Evolutionary conservation across 1,140 invertebrate species (phyloP).

Genomic region (Rhagoletis pomonella): DNA sequence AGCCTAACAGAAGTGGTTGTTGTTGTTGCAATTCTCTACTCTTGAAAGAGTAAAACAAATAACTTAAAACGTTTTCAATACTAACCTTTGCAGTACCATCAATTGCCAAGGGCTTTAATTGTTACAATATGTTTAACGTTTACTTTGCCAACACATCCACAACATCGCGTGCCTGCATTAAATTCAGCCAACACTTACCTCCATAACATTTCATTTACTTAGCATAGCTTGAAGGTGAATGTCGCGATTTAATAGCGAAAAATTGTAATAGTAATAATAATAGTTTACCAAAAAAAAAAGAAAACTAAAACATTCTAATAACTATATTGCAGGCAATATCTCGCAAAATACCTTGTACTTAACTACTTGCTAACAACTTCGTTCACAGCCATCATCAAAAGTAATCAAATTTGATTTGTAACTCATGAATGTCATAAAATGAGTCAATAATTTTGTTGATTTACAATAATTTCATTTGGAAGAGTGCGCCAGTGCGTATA

Average conservation of each 20-base stretch:
- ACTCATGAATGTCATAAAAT: neutral
- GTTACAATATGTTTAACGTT: no score
- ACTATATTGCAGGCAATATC: neutral
- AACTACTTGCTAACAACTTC: neutral
- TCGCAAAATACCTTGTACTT: neutral
- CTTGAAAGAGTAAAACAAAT: no score
- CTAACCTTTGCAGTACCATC: no score
- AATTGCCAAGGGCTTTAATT: no score
- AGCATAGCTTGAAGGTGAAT: constrained; percentile 1
- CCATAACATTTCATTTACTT: constrained; percentile 10
- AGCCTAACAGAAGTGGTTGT: no score
- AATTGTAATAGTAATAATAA: constrained; percentile 5
- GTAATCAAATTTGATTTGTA: constrained; percentile 35
- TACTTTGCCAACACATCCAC: no score
- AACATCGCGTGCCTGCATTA: neutral
- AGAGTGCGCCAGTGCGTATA: constrained; percentile 11
- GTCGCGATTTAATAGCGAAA: neutral
- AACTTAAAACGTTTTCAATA: no score
- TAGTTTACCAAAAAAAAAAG: constrained; percentile 8
- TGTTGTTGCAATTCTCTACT: no score
- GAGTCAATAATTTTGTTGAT: constrained; percentile 22
- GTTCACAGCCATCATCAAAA: constrained; percentile 27
- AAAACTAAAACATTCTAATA: neutral
- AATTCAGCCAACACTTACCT: constrained; percentile 1
- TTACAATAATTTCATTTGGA: neutral